Evolutionary conservation across 2,888 invertebrate genomes (phyloP).

Genomic region (Myopa testacea): DNA sequence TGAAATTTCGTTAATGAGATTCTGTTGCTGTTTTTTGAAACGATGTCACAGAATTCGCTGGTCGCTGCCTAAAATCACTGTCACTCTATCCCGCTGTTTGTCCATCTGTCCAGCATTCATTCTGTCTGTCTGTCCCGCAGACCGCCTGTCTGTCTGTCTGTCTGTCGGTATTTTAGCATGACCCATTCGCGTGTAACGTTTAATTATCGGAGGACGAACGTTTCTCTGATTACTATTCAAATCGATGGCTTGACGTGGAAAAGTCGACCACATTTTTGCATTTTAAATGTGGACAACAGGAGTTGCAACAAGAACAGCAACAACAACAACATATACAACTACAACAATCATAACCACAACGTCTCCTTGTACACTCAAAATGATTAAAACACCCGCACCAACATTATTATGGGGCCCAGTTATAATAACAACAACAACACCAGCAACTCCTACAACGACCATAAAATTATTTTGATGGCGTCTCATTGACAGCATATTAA

Average conservation of each 20-base stretch:
- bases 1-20: not conserved
- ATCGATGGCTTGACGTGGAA: not conserved
- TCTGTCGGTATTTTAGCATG: not conserved
- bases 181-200: not conserved
- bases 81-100: not conserved
- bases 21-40: not conserved
- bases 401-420: too few species aligned
- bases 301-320: not conserved
- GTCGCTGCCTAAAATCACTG: too few species aligned
- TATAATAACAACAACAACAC: conserved; percentile 6
- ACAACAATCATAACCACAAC: not conserved
- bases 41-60: too few species aligned
- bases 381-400: too few species aligned
- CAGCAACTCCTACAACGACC: not conserved
- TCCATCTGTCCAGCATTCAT: not conserved
- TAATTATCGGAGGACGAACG: not conserved
- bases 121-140: not conserved
- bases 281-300: not conserved
- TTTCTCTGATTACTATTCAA: not conserved
- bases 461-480: conserved; percentile 1
- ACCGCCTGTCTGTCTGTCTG: not conserved
- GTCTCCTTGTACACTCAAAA: not conserved
- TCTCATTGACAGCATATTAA: not conserved
- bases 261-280: not conserved
- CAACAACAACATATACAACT: not conserved